phyloP scores from a whole-genome alignment of 2,113 vertebrate species.

The Syngnathus scovelli region DNA sequence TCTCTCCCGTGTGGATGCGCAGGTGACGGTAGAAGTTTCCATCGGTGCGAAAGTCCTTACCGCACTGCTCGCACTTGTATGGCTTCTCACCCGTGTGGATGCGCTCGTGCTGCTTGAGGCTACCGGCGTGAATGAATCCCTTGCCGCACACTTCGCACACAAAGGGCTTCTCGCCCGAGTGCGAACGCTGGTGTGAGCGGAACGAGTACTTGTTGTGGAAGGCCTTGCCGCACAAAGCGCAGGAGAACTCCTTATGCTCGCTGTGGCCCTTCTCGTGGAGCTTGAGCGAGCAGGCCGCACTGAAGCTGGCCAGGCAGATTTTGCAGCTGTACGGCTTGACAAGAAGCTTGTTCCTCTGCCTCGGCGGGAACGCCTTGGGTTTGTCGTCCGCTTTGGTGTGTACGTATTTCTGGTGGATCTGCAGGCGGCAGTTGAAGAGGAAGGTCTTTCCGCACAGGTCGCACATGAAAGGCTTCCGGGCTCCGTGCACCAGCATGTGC shows the following conservation, averaged over 20 bases:
- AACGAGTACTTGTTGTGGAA: constrained; percentile 67
- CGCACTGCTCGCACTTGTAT: constrained; percentile 63
- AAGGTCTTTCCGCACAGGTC: constrained; percentile 66
- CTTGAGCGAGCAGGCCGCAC: constrained; percentile 48
- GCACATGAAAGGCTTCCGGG: constrained; percentile 62
- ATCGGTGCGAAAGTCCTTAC: constrained; percentile 58
- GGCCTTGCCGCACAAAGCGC: constrained; percentile 53
- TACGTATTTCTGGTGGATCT: constrained; percentile 56
- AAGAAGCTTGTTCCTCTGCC: constrained; percentile 35
- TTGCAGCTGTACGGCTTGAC: constrained; percentile 61
- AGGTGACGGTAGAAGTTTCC: constrained; percentile 62
- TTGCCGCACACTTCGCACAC: constrained; percentile 61
- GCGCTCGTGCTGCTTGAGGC: constrained; percentile 62
- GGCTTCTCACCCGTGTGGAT: constrained; percentile 62
- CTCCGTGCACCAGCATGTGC: constrained; percentile 64
- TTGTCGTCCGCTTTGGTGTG: constrained; percentile 37
- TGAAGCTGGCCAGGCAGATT: constrained; percentile 57
- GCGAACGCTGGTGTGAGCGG: constrained; percentile 60
- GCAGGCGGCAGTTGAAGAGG: constrained; percentile 63
- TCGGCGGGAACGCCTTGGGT: background rate
- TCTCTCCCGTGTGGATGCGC: constrained; percentile 63
- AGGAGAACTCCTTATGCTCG: constrained; percentile 62
- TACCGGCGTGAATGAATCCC: constrained; percentile 53
- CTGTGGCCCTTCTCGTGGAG: constrained; percentile 58
- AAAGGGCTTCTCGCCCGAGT: constrained; percentile 65